Conservation (phyloP, 1,140 invertebrate genomes). For the Dufourea novaeangliae region DNA sequence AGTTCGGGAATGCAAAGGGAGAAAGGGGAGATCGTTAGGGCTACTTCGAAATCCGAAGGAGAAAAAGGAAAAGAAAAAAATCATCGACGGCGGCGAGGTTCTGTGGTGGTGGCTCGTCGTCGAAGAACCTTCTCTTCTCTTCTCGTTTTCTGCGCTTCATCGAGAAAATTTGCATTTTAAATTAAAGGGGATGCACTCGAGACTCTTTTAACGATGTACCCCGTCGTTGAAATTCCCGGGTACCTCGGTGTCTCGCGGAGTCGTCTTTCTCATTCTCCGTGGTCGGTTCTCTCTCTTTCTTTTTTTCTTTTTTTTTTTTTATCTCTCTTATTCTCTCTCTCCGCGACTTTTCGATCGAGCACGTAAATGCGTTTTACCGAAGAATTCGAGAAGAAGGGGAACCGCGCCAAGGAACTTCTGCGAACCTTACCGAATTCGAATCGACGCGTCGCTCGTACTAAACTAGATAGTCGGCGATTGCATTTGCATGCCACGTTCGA, state of each 20-base stretch:
- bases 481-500: background rate
- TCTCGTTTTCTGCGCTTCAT: background rate
- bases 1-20: too few relatives aligned
- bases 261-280: background rate
- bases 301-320: too few relatives aligned
- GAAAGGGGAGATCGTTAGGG: background rate
- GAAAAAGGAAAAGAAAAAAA: background rate
- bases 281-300: too few relatives aligned
- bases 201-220: conserved; percentile 11
- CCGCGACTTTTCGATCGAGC: background rate
- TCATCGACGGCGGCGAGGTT: background rate
- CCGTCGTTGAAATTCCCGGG: background rate
- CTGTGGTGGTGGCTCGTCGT: too few relatives aligned
- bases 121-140: background rate
- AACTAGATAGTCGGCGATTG: background rate
- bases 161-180: conserved; percentile 44
- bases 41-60: background rate
- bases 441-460: background rate
- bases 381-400: background rate
- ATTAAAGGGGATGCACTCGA: conserved; percentile 34
- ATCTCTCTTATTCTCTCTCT: background rate
- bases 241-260: background rate
- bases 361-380: conserved; percentile 17
- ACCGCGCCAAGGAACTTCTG: background rate
- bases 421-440: background rate